Conservation (phyloP, 1,140 invertebrate genomes). For the Drosophila insularis region DNA sequence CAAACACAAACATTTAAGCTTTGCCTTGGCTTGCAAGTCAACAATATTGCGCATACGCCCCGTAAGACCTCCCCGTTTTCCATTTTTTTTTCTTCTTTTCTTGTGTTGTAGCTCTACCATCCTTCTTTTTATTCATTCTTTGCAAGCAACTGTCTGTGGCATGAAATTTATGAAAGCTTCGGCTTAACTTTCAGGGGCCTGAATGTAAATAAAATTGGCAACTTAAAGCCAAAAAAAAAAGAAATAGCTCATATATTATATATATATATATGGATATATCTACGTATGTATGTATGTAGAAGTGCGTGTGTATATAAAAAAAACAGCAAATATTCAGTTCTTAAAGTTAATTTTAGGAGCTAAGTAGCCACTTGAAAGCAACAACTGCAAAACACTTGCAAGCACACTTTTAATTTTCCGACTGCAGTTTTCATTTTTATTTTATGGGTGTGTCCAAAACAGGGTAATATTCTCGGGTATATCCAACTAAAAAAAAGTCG, state of each 20-base stretch:
- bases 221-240: constrained; percentile 39
- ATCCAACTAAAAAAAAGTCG: too few species aligned
- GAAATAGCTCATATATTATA: neutral
- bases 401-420: constrained; percentile 42
- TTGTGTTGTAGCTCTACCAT: neutral
- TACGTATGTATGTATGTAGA: neutral
- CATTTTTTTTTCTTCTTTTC: neutral
- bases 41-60: constrained; percentile 51
- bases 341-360: constrained; percentile 54
- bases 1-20: constrained; percentile 57
- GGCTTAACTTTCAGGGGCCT: constrained; percentile 49
- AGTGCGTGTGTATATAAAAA: constrained; percentile 6
- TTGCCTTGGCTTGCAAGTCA: constrained; percentile 35
- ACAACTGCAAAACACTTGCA: constrained; percentile 30
- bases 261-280: neutral
- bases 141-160: constrained; percentile 18
- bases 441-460: constrained; percentile 11
- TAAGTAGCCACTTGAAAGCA: constrained; percentile 44
- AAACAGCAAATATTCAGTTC: constrained; percentile 41
- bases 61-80: neutral
- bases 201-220: constrained; percentile 51
- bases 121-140: neutral
- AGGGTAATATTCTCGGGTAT: neutral
- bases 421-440: constrained; percentile 28
- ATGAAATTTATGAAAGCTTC: constrained; percentile 66